phyloP scores from a whole-genome alignment of 2,888 invertebrate species.

The Melitaea athalia region DNA sequence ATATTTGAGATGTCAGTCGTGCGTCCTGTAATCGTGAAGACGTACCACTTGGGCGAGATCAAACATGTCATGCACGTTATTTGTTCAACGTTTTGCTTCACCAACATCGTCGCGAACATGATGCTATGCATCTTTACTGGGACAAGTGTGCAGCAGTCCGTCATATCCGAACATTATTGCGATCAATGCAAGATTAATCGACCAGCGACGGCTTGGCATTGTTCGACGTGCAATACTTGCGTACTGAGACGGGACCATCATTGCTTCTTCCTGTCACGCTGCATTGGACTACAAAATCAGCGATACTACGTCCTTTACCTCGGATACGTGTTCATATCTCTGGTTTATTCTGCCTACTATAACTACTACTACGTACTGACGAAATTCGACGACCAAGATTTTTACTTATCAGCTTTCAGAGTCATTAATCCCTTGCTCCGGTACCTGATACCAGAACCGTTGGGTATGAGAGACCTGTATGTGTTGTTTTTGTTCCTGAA shows the following conservation, averaged over 20 bases:
- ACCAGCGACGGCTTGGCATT: slow-evolving; percentile 93
- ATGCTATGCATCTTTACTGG: slow-evolving; percentile 53
- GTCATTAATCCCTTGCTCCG: slow-evolving; percentile 55
- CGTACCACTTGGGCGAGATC: slow-evolving; percentile 45
- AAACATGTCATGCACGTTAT: slow-evolving; percentile 52
- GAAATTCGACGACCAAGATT: slow-evolving; percentile 48
- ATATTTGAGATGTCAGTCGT: slow-evolving; percentile 58
- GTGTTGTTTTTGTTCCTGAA: slow-evolving; percentile 54
- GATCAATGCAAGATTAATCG: slow-evolving; percentile 85
- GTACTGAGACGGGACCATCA: slow-evolving; percentile 92
- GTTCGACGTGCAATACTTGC: slow-evolving; percentile 89
- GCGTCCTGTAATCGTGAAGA: slow-evolving; percentile 49
- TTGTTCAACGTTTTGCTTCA: slow-evolving; percentile 52
- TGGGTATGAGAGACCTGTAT: slow-evolving; percentile 52
- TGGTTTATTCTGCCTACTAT: slow-evolving; percentile 85
- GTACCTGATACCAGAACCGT: slow-evolving; percentile 45
- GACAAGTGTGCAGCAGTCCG: slow-evolving; percentile 46
- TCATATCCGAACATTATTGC: slow-evolving; percentile 81
- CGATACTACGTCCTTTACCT: slow-evolving; percentile 90
- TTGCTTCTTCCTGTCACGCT: slow-evolving; percentile 91
- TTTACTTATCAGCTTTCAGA: slow-evolving; percentile 47
- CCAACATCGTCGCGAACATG: slow-evolving; percentile 65
- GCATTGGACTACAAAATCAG: slow-evolving; percentile 91
- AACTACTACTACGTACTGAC: slow-evolving; percentile 84
- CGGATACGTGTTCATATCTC: slow-evolving; percentile 85